These are phyloP conservation scores for Danaus chrysippus DNA, from an alignment of 2,888 invertebrate genomes.

Conservation along the genomic window DNA sequence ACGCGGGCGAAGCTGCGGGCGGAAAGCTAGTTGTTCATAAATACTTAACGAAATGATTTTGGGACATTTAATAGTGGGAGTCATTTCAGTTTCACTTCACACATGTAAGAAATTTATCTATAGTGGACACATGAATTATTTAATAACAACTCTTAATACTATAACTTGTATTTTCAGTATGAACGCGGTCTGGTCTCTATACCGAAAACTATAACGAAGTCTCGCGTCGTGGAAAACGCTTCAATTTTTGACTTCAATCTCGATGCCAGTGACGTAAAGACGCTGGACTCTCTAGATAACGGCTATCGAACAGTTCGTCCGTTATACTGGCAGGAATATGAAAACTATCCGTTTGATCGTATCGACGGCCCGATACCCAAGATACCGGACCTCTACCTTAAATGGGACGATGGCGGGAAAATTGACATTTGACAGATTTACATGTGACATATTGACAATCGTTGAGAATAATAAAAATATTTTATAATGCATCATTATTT, in stretches of 20 bases:
- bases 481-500: too few relatives aligned
- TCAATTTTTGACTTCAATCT: constrained; percentile 61
- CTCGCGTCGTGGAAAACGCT: constrained; percentile 55
- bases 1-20: too few relatives aligned
- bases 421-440: constrained; percentile 37
- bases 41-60: too few relatives aligned
- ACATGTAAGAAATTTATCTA: too few relatives aligned
- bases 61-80: too few relatives aligned
- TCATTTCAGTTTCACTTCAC: too few relatives aligned
- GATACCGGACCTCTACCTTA: constrained; percentile 38
- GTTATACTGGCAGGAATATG: constrained; percentile 47
- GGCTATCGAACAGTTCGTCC: constrained; percentile 49
- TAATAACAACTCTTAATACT: not conserved
- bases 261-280: constrained; percentile 43
- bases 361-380: constrained; percentile 29
- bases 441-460: constrained; percentile 61
- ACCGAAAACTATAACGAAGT: constrained; percentile 56
- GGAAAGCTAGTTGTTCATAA: too few relatives aligned
- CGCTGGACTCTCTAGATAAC: constrained; percentile 50
- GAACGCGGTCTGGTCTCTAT: constrained; percentile 53
- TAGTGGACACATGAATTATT: too few relatives aligned
- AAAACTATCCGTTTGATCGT: constrained; percentile 53
- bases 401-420: constrained; percentile 49
- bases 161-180: constrained; percentile 42
- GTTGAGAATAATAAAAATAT: constrained; percentile 6